Evolutionary conservation across 2,888 invertebrate genomes (phyloP).

Genomic region (Pristionchus exspectatus): DNA sequence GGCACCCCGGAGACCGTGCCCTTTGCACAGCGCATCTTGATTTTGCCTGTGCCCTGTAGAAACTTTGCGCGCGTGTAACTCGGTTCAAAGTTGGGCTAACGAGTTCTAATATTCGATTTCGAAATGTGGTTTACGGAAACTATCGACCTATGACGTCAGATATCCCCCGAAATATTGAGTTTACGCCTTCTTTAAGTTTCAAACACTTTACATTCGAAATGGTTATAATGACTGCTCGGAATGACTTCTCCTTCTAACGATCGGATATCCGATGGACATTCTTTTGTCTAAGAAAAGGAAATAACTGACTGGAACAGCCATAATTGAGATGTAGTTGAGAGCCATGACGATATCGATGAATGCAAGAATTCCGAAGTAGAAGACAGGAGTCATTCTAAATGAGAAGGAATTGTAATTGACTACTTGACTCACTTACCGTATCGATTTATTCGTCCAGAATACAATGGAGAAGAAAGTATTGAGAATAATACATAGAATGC

Average conservation of each 20-base stretch:
- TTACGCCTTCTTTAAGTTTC: no score
- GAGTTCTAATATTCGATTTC: no score
- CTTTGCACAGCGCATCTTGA: no score
- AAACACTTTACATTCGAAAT: background rate
- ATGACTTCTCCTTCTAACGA: background rate
- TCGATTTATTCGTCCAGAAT: conserved; percentile 59
- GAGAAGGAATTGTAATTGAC: background rate
- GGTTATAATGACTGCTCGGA: background rate
- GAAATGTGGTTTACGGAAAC: no score
- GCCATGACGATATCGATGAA: conserved; percentile 77
- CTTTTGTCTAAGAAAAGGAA: background rate
- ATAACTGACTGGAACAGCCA: conserved; percentile 74
- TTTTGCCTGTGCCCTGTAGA: no score
- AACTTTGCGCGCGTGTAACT: no score
- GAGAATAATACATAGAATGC: conserved; percentile 73
- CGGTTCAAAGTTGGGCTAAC: no score
- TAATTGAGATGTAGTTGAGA: conserved; percentile 77
- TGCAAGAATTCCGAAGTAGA: conserved; percentile 77
- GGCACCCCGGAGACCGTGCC: no score
- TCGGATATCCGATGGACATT: background rate
- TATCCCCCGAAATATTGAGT: no score
- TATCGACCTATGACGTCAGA: no score
- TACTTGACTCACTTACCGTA: conserved; percentile 1
- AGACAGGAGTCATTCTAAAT: conserved; percentile 71
- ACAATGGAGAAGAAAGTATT: conserved; percentile 77